Evolutionary conservation across 2,797 vertebrate genomes (phyloP), one percentile per base, ranked within the genome.

Genomic region (Sphenodon punctatus): DNA sequence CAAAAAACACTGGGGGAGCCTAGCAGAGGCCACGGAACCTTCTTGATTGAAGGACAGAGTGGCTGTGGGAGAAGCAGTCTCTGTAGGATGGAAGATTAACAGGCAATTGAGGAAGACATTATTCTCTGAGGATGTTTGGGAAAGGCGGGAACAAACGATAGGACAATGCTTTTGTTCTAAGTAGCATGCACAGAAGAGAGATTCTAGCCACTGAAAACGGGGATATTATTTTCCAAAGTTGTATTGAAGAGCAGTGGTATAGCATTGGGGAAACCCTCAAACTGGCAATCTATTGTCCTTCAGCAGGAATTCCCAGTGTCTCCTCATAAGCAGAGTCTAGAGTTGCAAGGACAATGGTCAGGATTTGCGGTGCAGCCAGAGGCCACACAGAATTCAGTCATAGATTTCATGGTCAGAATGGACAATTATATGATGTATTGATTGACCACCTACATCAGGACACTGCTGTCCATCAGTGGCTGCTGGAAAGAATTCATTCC

Each of bases 141-240:
- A 32, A 58, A 58, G 32, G 10, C 32, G 32, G 30, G 42, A n/a
- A 30, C 55, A 59, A 25, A 27, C 42, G 41, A n/a, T n/a, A n/a
- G n/a, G 51, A 15, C 4, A 1, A 25, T 16, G 32, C 16, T 19
- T 20, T 27, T 0, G n/a, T n/a, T n/a, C n/a, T n/a, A 0, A 2
- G 20, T 23, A 53, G 46, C 9, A 1, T 1, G 7, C 32, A 5
- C 3, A 19, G 45, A 30, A 73, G 41, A 79, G 46, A 41, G n/a
- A n/a, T 39, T 20, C 25, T 49, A 13, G 30, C n/a, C 13, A 3
- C 5, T 32, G 45, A 36, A 8, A 22, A 25, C 0, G 1, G 16
- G 19, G 43, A 17, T 46, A 6, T 11, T 8, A 72, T 10, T 58
- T 81, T 75, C 73, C 45, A 46, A 42, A 61, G 16, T 43, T 78